A percentile compares a stretch with the other conserved stretches of the same genome.
Evolutionary conservation across 2,888 invertebrate genomes (phyloP).

Genomic region (Agonopterix heracliana): DNA sequence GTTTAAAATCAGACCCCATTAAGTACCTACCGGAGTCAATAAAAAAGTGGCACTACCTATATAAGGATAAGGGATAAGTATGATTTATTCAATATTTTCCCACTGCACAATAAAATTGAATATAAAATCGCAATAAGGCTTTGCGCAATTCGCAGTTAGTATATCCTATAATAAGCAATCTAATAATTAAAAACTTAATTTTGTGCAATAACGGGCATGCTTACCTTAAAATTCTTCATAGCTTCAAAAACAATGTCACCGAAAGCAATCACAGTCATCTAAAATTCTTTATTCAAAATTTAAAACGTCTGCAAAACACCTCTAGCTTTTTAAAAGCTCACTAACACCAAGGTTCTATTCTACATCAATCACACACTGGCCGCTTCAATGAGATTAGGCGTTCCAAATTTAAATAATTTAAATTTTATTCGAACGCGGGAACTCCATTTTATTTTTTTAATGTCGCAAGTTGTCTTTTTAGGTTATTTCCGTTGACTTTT

Average conservation of each 20-base stretch:
- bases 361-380: conserved; percentile 37
- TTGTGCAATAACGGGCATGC: not conserved
- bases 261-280: too few relatives aligned
- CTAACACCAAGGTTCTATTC: not conserved
- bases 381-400: conserved; percentile 20
- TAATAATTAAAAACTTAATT: too few relatives aligned
- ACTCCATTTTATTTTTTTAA: conserved; percentile 23
- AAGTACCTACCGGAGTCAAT: too few relatives aligned
- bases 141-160: too few relatives aligned
- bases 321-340: not conserved
- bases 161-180: too few relatives aligned
- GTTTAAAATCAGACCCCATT: too few relatives aligned
- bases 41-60: too few relatives aligned
- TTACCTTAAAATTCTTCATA: not conserved
- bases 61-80: too few relatives aligned
- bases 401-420: conserved; percentile 43
- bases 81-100: too few relatives aligned
- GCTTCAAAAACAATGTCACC: too few relatives aligned
- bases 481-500: conserved; percentile 27
- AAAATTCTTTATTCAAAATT: not conserved
- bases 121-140: too few relatives aligned
- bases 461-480: conserved; percentile 15
- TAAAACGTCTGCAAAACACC: not conserved
- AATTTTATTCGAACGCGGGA: conserved; percentile 18
- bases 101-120: too few relatives aligned